Base-by-base conservation (phyloP, 2,113 vertebrate species). In the Pterocles burchelli region DNA sequence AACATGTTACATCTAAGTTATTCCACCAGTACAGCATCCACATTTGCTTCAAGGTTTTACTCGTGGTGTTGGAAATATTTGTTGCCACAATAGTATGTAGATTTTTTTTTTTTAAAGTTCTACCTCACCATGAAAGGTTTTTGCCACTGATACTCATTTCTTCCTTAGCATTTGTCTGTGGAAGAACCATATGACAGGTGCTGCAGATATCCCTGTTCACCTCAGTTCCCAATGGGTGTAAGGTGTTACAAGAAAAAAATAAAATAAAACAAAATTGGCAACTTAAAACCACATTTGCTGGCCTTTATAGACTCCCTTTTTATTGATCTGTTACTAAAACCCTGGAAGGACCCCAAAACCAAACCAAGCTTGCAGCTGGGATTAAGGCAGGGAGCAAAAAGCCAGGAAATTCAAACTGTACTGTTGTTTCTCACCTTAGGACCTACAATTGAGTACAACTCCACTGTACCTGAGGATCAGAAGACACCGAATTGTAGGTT, bases 171-270 rank as follows among this genome's bases (percentile, higher is more conserved):
- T 52, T 73, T 52, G 10, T 24, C 17, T 68, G 3, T 29, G 17
- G 48, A 88, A 79, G 45, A 59, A n/a, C 24, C 17, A 7, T 1
- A 1, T 0, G 0, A 18, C 34, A 48, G 34, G 38, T 6, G 31
- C 17, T 31, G 33, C 25, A 46, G 55, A 41, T 58, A 31, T 87
- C 43, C 11, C 28, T 7, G 9, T 10, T 43, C 28, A 62, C 8
- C 19, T 81, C 68, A 33, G 22, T n/a, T 87, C 33, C 70, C 46
- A 59, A 43, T 4, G 3, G 4, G 3, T 33, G 6, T 18, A 68
- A 63, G 5, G 7, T 20, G 7, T 61, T 36, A 24, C 29, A 76
- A 62, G 3, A 15, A 48, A 62, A 41, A 49, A 54, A 33, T 3
- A 18, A 22, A 38, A 68, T 2, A 28, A 36, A 55, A 31, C 3